A percentile compares a stretch with the other conserved stretches of the same genome.
phyloP scores from a whole-genome alignment of 2,888 invertebrate species.

The Harpagoxenus sublaevis region DNA sequence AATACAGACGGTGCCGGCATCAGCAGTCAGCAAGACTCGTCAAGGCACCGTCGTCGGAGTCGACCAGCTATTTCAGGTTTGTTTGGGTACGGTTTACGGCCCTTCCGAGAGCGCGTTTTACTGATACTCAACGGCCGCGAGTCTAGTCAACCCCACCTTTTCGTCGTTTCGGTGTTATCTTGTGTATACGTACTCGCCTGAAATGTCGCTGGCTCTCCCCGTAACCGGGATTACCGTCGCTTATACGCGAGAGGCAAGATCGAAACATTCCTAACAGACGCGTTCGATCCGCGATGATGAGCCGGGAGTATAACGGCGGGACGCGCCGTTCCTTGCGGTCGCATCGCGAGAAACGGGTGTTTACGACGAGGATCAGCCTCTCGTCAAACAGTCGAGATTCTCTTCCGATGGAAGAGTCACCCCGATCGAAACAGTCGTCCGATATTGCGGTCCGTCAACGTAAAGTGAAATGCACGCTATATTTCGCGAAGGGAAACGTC shows the following conservation, averaged over 20 bases:
- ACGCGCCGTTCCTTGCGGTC: neutral
- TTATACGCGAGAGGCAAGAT: conserved; percentile 23
- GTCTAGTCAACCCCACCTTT: conserved; percentile 6
- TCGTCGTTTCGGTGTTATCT: conserved; percentile 70
- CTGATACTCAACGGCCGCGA: conserved; percentile 62
- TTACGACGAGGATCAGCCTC: conserved; percentile 81
- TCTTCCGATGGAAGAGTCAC: conserved; percentile 11
- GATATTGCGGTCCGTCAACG: conserved; percentile 79
- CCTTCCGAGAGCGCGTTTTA: conserved; percentile 74
- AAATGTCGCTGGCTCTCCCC: conserved; percentile 42
- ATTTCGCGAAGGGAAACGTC: conserved; percentile 5
- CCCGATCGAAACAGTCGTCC: conserved; percentile 67
- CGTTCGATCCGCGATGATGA: conserved; percentile 35
- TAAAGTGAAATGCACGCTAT: neutral
- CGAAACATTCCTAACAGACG: conserved; percentile 41
- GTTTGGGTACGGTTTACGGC: conserved; percentile 77
- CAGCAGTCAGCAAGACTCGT: conserved; percentile 51
- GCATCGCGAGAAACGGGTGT: conserved; percentile 66
- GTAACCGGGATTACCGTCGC: conserved; percentile 41
- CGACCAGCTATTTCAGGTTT: conserved; percentile 77
- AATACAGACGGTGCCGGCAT: conserved; percentile 57
- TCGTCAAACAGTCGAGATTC: conserved; percentile 77
- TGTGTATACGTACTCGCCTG: conserved; percentile 49
- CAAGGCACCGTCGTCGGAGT: conserved; percentile 40
- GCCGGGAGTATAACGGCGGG: neutral